phyloP scores from a whole-genome alignment of 2,113 vertebrate species.

The Gavialis gangeticus region DNA sequence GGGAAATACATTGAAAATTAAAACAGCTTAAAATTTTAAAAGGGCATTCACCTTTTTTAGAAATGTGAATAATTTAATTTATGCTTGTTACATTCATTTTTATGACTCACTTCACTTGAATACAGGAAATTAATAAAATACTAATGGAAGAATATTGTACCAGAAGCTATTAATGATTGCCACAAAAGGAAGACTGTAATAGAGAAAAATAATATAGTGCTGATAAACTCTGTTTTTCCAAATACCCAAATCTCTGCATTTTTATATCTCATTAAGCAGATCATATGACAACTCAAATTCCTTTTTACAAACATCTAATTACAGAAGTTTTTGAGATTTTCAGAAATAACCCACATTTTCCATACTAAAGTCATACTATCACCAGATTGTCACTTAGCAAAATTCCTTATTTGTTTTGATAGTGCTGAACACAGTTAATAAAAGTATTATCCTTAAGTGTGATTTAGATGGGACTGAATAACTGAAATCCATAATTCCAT shows the following conservation, averaged over 20 bases:
- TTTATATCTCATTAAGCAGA: not conserved
- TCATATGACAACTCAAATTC: not conserved
- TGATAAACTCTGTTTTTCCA: not conserved
- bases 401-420: not conserved
- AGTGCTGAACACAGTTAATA: not conserved
- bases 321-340: not conserved
- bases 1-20: not conserved
- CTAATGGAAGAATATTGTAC: not conserved
- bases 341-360: not conserved
- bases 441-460: not conserved
- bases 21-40: not conserved
- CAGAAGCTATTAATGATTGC: not conserved
- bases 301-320: not conserved
- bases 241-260: too few species aligned
- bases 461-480: too few species aligned
- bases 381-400: not conserved
- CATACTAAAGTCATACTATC: not conserved
- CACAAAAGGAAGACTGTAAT: not conserved
- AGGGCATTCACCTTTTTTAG: not conserved
- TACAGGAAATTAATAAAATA: not conserved
- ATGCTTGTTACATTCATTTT: not conserved
- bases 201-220: not conserved
- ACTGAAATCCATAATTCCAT: too few species aligned
- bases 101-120: not conserved
- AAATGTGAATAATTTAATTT: not conserved